Evolutionary conservation across 2,113 vertebrate species (phyloP).

Genomic region (Lynx canadensis): DNA sequence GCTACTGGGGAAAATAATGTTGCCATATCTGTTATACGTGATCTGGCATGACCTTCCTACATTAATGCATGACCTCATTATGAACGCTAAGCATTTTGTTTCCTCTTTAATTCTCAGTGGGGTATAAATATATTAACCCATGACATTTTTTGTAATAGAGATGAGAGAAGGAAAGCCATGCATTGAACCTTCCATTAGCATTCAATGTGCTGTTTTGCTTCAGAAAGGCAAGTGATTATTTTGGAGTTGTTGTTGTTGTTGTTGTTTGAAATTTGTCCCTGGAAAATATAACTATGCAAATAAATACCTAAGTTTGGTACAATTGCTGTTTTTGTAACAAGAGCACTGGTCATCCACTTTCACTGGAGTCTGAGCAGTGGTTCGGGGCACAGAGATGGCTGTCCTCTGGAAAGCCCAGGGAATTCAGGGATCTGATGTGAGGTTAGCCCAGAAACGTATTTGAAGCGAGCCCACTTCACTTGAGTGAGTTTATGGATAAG

Average conservation of each 20-base stretch:
- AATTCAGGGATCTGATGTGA: not conserved
- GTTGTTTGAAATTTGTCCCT: not conserved
- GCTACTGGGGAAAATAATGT: not conserved
- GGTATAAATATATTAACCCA: constrained; percentile 71
- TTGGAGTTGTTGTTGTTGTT: not conserved
- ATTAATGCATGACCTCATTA: constrained; percentile 68
- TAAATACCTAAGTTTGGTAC: not conserved
- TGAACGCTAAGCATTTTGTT: constrained; percentile 58
- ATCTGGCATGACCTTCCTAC: constrained; percentile 37
- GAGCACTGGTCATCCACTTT: not conserved
- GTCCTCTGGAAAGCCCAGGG: not conserved
- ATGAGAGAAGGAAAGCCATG: constrained; percentile 45
- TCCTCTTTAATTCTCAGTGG: constrained; percentile 75
- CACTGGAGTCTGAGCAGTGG: not conserved
- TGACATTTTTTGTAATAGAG: constrained; percentile 72
- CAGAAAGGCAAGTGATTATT: constrained; percentile 38
- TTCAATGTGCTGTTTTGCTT: not conserved
- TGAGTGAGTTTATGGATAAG: not conserved
- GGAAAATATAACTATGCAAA: not conserved
- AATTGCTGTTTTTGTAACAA: not conserved
- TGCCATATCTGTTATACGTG: not conserved
- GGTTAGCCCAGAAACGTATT: not conserved
- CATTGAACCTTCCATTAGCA: not conserved
- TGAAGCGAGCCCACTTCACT: not conserved
- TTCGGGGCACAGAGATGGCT: rapidly evolving